Base-by-base conservation (phyloP, 2,113 vertebrate species). In the Lamprologus callipterus region DNA sequence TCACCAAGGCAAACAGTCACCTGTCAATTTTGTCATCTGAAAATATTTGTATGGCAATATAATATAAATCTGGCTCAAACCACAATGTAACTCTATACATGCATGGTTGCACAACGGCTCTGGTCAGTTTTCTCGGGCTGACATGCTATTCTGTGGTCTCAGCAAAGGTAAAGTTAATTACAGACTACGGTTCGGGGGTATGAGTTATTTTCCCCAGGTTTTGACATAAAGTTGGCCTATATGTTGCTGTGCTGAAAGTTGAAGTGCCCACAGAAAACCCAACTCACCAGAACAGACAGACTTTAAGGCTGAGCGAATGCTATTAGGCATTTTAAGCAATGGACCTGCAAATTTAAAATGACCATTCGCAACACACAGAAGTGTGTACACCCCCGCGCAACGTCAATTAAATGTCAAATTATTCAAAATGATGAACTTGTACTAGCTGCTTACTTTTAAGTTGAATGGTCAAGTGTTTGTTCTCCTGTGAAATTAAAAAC, bases 81-180 rank as follows among this genome's bases (percentile, higher is more conserved):
- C 94, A 81, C 84, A 87, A 57, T 54, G 93, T 94, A 95, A 96
- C 80, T 82, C 85, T 87, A 96, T 92, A 95, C 78, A 55, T 79
- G 86, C 79, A 90, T 68, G 91, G 94, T 92, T 95, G 85, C 84
- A 88, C 92, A 91, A 95, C 90, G 85, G 91, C 89, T 93, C 88
- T 90, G 94, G 94, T 93, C 90, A 95, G 92, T 95, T 95, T 89
- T 91, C 90, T 90, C 45, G 35, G 82, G 87, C 87, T 85, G 88
- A 88, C 87, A 85, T 58, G 57, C 84, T 84, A 95, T 88, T 93
- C 91, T 95, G 95, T 93, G 96, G 96, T 91, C 89, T 91, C 88
- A 90, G 80, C 87, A 94, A 97, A 96, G 95, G 95, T 96, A 95
- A 94, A 80, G 94, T 92, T 94, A 96, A 96, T 96, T 95, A 95